phyloP scores from a whole-genome alignment of 2,888 invertebrate species.

The Cetonia aurata region DNA sequence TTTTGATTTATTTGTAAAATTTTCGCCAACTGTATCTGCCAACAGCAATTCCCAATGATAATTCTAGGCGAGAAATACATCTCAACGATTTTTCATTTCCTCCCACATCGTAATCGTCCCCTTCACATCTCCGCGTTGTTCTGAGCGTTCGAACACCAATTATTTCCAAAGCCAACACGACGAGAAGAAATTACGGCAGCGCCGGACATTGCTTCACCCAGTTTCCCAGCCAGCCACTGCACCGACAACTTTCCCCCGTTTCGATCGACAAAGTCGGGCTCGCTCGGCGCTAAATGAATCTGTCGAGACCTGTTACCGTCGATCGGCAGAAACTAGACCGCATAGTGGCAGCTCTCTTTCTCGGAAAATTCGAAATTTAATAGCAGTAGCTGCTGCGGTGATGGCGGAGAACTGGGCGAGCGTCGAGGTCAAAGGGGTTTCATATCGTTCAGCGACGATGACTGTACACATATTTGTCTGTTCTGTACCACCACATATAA shows the following conservation, averaged over 20 bases:
- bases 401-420: constrained; percentile 24
- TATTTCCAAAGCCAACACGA: constrained; percentile 27
- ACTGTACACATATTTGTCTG: constrained; percentile 29
- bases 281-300: constrained; percentile 30
- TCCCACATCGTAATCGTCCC: constrained; percentile 10
- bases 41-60: no score
- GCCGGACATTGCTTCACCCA: constrained; percentile 22
- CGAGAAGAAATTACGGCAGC: constrained; percentile 7
- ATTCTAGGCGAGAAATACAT: no score
- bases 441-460: constrained; percentile 22
- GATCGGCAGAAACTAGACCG: constrained; percentile 37
- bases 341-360: constrained; percentile 19
- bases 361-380: constrained; percentile 32
- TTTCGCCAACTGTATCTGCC: no score
- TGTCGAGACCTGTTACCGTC: constrained; percentile 36
- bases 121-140: neutral
- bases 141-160: constrained; percentile 22
- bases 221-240: neutral
- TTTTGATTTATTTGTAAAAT: no score
- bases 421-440: constrained; percentile 32
- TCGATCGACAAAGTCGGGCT: constrained; percentile 12
- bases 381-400: constrained; percentile 18
- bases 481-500: constrained; percentile 2
- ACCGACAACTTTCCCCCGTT: constrained; percentile 2
- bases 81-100: constrained; percentile 1